Conservation (phyloP, 2,797 vertebrate species). For the Gambusia yucatana region DNA sequence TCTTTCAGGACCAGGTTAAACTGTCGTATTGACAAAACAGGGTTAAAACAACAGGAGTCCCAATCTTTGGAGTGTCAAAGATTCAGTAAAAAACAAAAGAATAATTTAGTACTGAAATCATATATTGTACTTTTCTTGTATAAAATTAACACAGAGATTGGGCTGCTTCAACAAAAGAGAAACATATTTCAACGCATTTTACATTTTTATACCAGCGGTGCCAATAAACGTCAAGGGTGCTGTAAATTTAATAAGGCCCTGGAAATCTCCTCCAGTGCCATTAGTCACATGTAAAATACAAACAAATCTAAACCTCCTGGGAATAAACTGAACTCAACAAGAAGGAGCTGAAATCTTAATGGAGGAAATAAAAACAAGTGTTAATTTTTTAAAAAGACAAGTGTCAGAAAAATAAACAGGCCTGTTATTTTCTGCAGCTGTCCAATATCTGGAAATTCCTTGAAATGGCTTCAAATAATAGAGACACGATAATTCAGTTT, state of each 20-base stretch:
- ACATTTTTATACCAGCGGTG: neutral
- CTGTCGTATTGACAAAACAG: neutral
- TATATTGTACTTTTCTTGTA: neutral
- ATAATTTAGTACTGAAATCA: neutral
- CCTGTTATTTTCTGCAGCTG: neutral
- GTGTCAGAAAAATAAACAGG: constrained; percentile 1
- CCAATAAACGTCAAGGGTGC: neutral
- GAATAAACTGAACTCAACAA: constrained; percentile 9
- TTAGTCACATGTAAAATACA: constrained; percentile 40
- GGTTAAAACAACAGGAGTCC: neutral
- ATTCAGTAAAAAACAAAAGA: neutral
- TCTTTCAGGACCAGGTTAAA: neutral
- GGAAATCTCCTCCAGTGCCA: constrained; percentile 29
- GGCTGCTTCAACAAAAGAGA: neutral
- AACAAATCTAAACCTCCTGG: constrained; percentile 17
- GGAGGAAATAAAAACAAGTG: constrained; percentile 6
- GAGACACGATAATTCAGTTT: neutral
- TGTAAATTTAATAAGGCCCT: constrained; percentile 27
- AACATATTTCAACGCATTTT: neutral
- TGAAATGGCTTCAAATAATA: neutral
- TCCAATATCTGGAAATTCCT: constrained; percentile 2
- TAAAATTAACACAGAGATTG: neutral
- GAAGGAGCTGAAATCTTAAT: constrained; percentile 10
- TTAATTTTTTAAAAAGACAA: neutral
- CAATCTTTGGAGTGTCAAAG: neutral